phyloP scores from a whole-genome alignment of 2,888 invertebrate species.

The Agrotis exclamationis region DNA sequence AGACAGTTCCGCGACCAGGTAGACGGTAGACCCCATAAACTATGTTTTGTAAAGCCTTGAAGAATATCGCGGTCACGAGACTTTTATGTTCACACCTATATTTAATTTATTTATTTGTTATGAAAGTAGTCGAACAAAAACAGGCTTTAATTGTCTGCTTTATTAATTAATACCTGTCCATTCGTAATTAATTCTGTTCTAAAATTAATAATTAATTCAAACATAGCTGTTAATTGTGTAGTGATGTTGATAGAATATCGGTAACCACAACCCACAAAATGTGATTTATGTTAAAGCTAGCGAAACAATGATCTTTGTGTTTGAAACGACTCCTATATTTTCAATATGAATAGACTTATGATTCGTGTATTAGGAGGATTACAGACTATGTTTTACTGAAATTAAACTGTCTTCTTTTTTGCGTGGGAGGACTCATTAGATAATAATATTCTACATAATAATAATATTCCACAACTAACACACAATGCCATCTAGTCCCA shows the following conservation, averaged over 20 bases:
- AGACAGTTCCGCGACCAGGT: too few species aligned
- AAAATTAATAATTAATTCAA: constrained; percentile 8
- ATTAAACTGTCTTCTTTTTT: neutral
- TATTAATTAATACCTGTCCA: neutral
- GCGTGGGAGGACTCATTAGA: too few species aligned
- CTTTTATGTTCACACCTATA: too few species aligned
- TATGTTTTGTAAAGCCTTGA: too few species aligned
- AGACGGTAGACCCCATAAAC: too few species aligned
- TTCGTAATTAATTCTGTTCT: constrained; percentile 18
- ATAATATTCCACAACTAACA: too few species aligned
- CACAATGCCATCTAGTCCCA: too few species aligned
- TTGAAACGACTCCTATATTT: neutral
- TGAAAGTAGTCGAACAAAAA: neutral
- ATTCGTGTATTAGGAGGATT: neutral
- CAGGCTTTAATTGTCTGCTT: neutral
- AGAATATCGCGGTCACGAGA: too few species aligned
- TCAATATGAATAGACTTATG: neutral
- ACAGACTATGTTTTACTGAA: neutral
- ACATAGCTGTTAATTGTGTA: constrained; percentile 11
- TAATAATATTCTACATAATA: too few species aligned
- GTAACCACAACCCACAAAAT: constrained; percentile 7
- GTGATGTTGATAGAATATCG: constrained; percentile 21
- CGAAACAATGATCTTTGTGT: neutral
- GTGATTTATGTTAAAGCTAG: constrained; percentile 1
- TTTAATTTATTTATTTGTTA: neutral